These are phyloP conservation scores for Dunckerocampus dactyliophorus DNA, from an alignment of 2,113 vertebrate genomes.

Conservation along the genomic window DNA sequence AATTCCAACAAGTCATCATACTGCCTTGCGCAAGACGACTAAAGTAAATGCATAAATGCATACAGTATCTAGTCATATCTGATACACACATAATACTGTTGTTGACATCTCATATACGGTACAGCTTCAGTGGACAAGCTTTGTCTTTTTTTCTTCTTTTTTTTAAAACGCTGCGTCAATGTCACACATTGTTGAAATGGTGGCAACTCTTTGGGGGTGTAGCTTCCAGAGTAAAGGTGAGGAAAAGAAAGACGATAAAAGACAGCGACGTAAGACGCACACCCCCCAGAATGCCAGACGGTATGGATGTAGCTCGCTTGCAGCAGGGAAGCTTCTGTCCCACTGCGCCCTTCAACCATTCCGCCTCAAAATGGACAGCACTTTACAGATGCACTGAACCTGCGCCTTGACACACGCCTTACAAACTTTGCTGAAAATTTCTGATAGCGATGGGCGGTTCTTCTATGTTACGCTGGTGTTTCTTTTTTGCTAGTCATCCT, in stretches of 20 bases:
- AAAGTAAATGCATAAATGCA: conserved; percentile 65
- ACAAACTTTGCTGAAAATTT: too few species aligned
- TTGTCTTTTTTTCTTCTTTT: conserved; percentile 21
- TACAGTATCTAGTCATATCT: conserved; percentile 63
- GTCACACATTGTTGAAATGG: conserved; percentile 32
- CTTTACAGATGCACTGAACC: too few species aligned
- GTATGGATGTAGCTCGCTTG: conserved; percentile 72
- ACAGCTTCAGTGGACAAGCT: conserved; percentile 58
- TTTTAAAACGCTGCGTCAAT: conserved; percentile 49
- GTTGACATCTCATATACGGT: conserved; percentile 62
- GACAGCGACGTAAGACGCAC: conserved; percentile 74
- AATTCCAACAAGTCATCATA: conserved; percentile 55
- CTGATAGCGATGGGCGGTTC: too few species aligned
- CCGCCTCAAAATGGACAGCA: too few species aligned
- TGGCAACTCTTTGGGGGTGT: conserved; percentile 59
- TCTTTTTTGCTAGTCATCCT: too few species aligned
- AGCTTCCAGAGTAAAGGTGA: conserved; percentile 49
- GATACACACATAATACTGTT: conserved; percentile 66
- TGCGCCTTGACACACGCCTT: too few species aligned
- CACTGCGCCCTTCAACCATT: too few species aligned
- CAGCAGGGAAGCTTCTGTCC: too few species aligned
- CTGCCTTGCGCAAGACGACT: conserved; percentile 46
- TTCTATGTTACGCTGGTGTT: too few species aligned
- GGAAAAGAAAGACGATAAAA: conserved; percentile 85
- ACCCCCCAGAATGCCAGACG: conserved; percentile 78